phyloP scores from a whole-genome alignment of 2,113 vertebrate genomes.

The Chauna torquata region DNA sequence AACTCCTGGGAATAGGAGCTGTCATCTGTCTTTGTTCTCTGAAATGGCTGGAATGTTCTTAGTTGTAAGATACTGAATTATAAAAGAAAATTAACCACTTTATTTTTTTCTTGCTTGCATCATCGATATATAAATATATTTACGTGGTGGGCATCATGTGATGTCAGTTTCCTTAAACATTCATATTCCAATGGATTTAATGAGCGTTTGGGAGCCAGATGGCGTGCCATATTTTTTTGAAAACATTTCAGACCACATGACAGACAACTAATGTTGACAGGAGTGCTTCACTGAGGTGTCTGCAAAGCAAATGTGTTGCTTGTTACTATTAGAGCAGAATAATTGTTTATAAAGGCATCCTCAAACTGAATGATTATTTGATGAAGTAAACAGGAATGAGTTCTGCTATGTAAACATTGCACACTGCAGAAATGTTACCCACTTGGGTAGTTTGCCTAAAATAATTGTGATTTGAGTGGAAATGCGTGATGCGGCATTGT shows the following conservation, averaged over 20 bases:
- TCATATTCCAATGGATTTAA: conserved; percentile 4
- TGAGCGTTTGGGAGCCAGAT: conserved; percentile 9
- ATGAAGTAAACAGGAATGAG: conserved; percentile 37
- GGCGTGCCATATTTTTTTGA: conserved; percentile 42
- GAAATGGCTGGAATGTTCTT: background rate
- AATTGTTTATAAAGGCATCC: conserved; percentile 47
- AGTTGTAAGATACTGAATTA: background rate
- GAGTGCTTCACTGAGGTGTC: background rate
- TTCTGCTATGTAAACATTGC: conserved; percentile 24
- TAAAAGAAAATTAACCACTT: background rate
- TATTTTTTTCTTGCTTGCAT: background rate
- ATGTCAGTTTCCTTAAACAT: background rate
- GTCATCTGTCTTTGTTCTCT: background rate
- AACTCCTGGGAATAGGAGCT: background rate
- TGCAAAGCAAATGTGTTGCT: conserved; percentile 55
- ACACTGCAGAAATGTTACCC: background rate
- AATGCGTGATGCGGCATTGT: background rate
- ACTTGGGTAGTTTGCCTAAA: background rate
- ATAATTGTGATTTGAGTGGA: background rate
- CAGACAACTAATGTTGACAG: conserved; percentile 43
- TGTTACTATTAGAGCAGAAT: conserved; percentile 63
- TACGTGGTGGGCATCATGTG: background rate
- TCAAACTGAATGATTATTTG: conserved; percentile 24
- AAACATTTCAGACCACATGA: conserved; percentile 1
- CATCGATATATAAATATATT: background rate